Evolutionary conservation across 2,113 vertebrate species (phyloP).

Genomic region (Clarias magur): DNA sequence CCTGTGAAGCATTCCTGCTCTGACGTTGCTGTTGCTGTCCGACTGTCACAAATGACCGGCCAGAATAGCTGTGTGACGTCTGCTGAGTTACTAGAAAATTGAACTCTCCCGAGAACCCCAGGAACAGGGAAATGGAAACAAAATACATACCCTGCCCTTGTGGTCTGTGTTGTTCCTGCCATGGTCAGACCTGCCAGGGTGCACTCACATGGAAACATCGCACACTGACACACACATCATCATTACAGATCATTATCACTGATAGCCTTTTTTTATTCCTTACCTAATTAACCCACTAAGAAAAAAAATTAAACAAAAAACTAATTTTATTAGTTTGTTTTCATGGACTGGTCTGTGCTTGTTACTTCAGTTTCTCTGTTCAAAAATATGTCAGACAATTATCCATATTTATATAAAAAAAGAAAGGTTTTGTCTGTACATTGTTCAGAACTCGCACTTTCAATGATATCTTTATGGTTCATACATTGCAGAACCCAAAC

Average conservation of each 20-base stretch:
- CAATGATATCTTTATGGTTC: too few species aligned
- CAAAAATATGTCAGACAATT: not conserved
- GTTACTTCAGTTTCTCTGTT: not conserved
- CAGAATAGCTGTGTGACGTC: slow-evolving; percentile 77
- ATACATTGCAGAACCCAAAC: too few species aligned
- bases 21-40: slow-evolving; percentile 71
- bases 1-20: slow-evolving; percentile 67
- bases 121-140: slow-evolving; percentile 57
- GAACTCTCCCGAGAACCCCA: slow-evolving; percentile 65
- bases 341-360: not conserved
- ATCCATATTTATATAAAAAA: too few species aligned
- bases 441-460: too few species aligned
- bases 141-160: slow-evolving; percentile 40
- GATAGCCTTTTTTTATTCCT: not conserved
- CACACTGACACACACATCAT: slow-evolving; percentile 24
- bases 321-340: not conserved
- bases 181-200: slow-evolving; percentile 21
- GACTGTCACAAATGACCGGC: slow-evolving; percentile 68
- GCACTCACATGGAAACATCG: slow-evolving; percentile 33
- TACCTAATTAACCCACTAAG: not conserved
- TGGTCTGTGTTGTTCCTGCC: slow-evolving; percentile 34
- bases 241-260: not conserved
- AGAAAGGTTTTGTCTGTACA: too few species aligned
- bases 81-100: slow-evolving; percentile 70
- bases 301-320: not conserved